Evolutionary conservation across 2,888 invertebrate genomes (phyloP).

Genomic region (Melolontha melolontha): DNA sequence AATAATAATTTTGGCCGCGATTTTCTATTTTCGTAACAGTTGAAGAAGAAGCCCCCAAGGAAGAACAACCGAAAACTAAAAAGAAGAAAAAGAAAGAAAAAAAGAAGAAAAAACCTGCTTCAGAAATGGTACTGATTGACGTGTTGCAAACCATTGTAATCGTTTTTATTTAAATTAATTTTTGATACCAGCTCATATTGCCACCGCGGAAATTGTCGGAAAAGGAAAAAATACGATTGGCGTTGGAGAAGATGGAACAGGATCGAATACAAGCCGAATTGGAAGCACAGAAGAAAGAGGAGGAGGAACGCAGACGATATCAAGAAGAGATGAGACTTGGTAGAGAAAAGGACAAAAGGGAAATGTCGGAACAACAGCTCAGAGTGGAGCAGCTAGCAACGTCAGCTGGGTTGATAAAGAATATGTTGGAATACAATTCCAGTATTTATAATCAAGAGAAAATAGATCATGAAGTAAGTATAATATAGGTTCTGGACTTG

Average conservation of each 20-base stretch:
- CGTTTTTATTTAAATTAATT: too few relatives aligned
- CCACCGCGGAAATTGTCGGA: conserved; percentile 2
- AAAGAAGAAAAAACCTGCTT: background rate
- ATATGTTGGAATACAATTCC: conserved; percentile 38
- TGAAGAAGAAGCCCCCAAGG: background rate
- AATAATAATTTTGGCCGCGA: background rate
- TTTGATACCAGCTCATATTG: too few relatives aligned
- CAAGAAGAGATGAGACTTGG: conserved; percentile 57
- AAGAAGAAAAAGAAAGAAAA: conserved; percentile 34
- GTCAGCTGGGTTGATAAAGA: conserved; percentile 44
- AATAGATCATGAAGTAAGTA: conserved; percentile 47
- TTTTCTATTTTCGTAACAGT: background rate
- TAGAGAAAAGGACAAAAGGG: conserved; percentile 61
- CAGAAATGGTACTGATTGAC: background rate
- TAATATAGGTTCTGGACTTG: background rate
- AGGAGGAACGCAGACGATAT: conserved; percentile 53
- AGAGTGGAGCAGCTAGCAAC: conserved; percentile 57
- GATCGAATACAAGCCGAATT: conserved; percentile 54
- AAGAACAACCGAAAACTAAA: conserved; percentile 8
- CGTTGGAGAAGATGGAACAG: conserved; percentile 64
- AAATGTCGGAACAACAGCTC: conserved; percentile 55
- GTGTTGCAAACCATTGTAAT: too few relatives aligned
- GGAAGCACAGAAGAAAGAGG: conserved; percentile 50
- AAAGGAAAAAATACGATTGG: conserved; percentile 49
- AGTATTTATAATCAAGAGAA: conserved; percentile 47